Conservation (phyloP, 2,113 vertebrate genomes). For the Caloenas nicobarica region DNA sequence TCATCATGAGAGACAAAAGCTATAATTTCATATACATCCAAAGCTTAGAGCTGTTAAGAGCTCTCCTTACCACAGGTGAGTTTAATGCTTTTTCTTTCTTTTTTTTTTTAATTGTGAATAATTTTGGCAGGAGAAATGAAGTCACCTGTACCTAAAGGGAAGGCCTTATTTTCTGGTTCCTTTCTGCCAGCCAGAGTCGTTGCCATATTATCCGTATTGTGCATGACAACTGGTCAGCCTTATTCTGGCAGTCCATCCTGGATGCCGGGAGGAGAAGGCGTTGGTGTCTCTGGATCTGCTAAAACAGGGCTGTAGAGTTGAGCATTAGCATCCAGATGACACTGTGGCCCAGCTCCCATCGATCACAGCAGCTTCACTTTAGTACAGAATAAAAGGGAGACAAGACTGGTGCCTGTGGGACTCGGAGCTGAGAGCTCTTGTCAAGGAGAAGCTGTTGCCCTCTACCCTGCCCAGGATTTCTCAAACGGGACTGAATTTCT, state of each 20-base stretch:
- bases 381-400: not conserved
- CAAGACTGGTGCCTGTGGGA: not conserved
- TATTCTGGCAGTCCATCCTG: not conserved
- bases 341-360: not conserved
- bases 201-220: rapidly evolving
- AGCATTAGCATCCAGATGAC: not conserved
- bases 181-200: not conserved
- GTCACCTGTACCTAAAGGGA: not conserved
- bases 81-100: not conserved
- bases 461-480: not conserved
- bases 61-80: not conserved
- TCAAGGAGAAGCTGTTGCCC: not conserved
- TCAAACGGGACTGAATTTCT: not conserved
- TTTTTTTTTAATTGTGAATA: not conserved
- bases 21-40: not conserved
- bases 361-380: not conserved
- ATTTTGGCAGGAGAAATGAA: not conserved
- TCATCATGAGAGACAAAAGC: not conserved
- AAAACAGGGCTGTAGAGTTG: not conserved
- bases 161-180: not conserved
- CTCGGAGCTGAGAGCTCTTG: not conserved
- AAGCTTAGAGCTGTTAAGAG: not conserved
- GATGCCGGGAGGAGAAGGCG: not conserved
- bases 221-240: not conserved
- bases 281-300: not conserved